Base-by-base conservation (phyloP, 1,140 invertebrate species). In the Drosophila kohkoa region DNA sequence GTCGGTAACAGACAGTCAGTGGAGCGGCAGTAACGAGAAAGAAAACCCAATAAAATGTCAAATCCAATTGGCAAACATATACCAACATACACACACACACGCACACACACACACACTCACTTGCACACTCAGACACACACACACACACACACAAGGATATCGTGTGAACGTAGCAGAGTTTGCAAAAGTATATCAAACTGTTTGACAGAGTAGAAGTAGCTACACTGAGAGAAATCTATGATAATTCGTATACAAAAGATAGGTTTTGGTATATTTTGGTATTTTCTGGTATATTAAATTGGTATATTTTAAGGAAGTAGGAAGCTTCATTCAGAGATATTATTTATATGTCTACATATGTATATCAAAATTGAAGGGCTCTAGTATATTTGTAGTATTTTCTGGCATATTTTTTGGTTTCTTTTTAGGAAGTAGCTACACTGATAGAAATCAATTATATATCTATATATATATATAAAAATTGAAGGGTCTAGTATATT, bases 21-120 rank as follows among this genome's bases (percentile, higher is more conserved):
- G 66, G 68, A 85, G 81, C 85, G 85, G 78, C 85, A 88, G 81
- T 89, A 88, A 88, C 83, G 77, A 89, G 83, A 75, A 82, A 80
- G 83, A 80, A 88, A 89, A 83, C 86, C 85, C 85, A 88, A 88
- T 88, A 88, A 88, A 88, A 88, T 88, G 85, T 88, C 85, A 88
- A 88, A 89, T 89, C 85, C 85, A 88, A 88, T 88, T 88, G 85
- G 85, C 83, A 88, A 88, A 88, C 85, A 88, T 45, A 66, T 57
- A 67, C 52, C 45, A 16, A 54, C 38, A 49, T 8, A 41, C 58
- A 64, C 55, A 49, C 32, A 15, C 41, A 57, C 15, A 35, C 49
- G 16, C 32, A 16, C 7, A 63, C 83, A 88, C 89, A 88, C 85
- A 88, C 38, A 66, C 62, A 67, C 52, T 30, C 10, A 54, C 38